Conservation (phyloP, 2,888 invertebrate genomes). For the Axea sp. region DNA sequence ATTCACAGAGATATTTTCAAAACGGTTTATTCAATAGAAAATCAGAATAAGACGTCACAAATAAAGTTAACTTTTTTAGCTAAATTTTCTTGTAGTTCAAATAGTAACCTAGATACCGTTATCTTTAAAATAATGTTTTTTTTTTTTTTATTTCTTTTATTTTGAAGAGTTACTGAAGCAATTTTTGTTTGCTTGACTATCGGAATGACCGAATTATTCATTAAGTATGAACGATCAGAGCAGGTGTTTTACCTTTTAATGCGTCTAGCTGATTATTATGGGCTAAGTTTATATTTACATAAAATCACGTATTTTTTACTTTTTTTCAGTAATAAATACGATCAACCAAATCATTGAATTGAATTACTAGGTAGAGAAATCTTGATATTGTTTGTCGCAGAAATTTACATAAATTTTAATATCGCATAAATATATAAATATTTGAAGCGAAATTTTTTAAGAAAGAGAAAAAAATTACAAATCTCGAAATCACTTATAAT, state of each 20-base stretch:
- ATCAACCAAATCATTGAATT: neutral
- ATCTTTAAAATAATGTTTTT: neutral
- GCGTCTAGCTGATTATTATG: constrained; percentile 19
- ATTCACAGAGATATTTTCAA: too few relatives aligned
- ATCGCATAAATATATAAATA: too few relatives aligned
- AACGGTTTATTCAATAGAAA: too few relatives aligned
- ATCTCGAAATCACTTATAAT: too few relatives aligned
- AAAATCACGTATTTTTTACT: constrained; percentile 14
- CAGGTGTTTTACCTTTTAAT: constrained; percentile 39
- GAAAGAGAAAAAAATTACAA: too few relatives aligned
- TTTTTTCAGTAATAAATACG: constrained; percentile 13
- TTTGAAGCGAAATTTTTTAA: too few relatives aligned
- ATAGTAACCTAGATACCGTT: constrained; percentile 17
- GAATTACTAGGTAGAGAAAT: too few relatives aligned
- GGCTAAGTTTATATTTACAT: too few relatives aligned
- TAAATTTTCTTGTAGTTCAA: constrained; percentile 5
- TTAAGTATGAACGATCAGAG: constrained; percentile 45
- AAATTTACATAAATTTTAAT: too few relatives aligned
- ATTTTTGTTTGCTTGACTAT: constrained; percentile 18
- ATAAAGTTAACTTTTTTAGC: neutral
- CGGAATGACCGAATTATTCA: constrained; percentile 53
- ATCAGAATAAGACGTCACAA: too few relatives aligned
- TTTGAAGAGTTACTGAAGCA: constrained; percentile 27
- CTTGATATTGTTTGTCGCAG: too few relatives aligned
- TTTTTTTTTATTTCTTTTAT: constrained; percentile 28